These are phyloP conservation scores for Blastomussa wellsi DNA, from an alignment of 92 coral and sea anemone species.

Conservation along the genomic window DNA sequence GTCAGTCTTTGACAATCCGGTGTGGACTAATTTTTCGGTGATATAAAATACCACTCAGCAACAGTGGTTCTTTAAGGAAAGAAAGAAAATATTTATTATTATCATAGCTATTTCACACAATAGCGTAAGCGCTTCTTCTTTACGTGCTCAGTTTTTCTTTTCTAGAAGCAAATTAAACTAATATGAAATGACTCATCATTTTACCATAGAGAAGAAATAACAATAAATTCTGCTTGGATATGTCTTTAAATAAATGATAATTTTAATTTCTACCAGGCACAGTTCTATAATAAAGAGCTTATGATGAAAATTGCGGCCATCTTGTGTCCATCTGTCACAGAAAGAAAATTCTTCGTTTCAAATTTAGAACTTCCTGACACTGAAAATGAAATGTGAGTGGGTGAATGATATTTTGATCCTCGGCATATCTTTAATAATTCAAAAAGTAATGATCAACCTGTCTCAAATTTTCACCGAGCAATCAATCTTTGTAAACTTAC, in stretches of 20 bases:
- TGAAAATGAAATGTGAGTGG: not conserved
- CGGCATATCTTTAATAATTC: too few relatives aligned
- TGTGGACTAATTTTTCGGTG: not conserved
- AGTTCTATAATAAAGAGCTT: too few relatives aligned
- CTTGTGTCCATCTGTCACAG: not conserved
- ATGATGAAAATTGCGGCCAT: not conserved
- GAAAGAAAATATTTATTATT: not conserved
- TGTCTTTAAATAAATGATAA: not conserved
- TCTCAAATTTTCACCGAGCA: not conserved
- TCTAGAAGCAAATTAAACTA: not conserved
- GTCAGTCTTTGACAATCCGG: not conserved
- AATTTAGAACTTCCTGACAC: not conserved
- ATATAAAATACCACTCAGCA: not conserved
- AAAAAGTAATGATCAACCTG: not conserved
- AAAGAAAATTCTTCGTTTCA: not conserved
- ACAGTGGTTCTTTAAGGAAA: not conserved
- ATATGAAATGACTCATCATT: not conserved
- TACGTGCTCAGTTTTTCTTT: not conserved
- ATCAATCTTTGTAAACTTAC: not conserved
- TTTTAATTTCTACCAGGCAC: not conserved
- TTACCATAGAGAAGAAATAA: not conserved
- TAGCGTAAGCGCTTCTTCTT: not conserved
- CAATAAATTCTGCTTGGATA: not conserved
- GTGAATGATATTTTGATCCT: not conserved
- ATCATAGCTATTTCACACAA: not conserved